These are phyloP conservation scores for Centruroides vittatus DNA, from an alignment of 1,140 invertebrate genomes.

Conservation along the genomic window DNA sequence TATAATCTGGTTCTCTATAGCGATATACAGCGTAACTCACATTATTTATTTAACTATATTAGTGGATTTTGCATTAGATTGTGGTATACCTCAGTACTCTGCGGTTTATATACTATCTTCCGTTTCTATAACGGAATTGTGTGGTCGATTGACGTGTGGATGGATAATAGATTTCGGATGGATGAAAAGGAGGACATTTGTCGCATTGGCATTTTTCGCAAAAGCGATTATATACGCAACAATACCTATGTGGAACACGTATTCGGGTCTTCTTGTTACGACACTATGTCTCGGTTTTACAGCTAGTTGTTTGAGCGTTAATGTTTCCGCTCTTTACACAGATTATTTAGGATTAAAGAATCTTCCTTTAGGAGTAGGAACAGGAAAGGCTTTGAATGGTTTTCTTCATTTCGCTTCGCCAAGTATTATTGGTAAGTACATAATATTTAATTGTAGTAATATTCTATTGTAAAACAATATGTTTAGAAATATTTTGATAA, in stretches of 20 bases:
- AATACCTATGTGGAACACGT: neutral
- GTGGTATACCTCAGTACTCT: neutral
- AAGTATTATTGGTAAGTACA: constrained; percentile 13
- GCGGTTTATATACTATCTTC: constrained; percentile 3
- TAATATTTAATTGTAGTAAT: no score
- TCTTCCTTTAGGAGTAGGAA: constrained; percentile 11
- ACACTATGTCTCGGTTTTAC: neutral
- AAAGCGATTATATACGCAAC: neutral
- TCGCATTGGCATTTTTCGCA: constrained; percentile 3
- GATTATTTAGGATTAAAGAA: constrained; percentile 13
- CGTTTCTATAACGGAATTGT: constrained; percentile 3
- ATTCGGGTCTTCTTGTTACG: neutral
- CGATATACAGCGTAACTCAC: no score
- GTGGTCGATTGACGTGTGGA: constrained; percentile 7
- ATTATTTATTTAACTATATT: no score
- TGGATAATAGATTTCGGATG: constrained; percentile 10
- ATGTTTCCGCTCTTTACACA: constrained; percentile 13
- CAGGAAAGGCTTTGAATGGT: constrained; percentile 5
- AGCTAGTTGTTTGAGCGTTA: constrained; percentile 9
- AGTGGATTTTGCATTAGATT: no score
- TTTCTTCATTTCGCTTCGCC: constrained; percentile 11
- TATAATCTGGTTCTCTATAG: no score
- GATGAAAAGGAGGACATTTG: constrained; percentile 4
- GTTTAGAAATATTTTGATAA: no score
- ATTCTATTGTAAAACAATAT: no score